Conservation (phyloP, 2,113 vertebrate species). For the Phrynosoma platyrhinos region DNA sequence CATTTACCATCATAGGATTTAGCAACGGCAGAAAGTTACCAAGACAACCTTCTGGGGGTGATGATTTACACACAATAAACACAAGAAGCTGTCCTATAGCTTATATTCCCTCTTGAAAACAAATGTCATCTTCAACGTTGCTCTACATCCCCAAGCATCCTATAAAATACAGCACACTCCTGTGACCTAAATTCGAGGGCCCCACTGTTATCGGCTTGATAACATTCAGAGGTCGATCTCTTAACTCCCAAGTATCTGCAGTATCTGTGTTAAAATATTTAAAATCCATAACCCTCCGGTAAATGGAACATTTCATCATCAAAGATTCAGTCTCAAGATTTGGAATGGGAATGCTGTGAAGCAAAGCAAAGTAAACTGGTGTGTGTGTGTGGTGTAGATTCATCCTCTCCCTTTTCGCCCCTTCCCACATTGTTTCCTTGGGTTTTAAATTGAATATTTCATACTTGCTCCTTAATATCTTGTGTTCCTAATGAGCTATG, state of each 20-base stretch:
- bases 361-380: too few species aligned
- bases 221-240: not conserved
- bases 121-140: not conserved
- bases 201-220: not conserved
- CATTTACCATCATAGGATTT: not conserved
- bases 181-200: too few species aligned
- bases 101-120: not conserved
- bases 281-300: not conserved
- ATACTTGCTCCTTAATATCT: not conserved
- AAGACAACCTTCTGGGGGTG: conserved; percentile 1
- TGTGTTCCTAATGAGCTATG: not conserved
- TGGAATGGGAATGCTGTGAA: not conserved
- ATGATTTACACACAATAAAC: not conserved
- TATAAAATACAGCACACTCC: not conserved
- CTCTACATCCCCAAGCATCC: not conserved
- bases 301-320: not conserved
- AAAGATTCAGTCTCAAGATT: not conserved
- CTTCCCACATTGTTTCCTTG: not conserved
- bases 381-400: too few species aligned
- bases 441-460: not conserved
- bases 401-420: too few species aligned
- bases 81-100: not conserved
- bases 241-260: not conserved
- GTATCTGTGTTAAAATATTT: not conserved
- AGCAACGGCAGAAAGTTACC: conserved; percentile 2